Base-by-base conservation (phyloP, 2,888 invertebrate genomes). In the Tubiluchus corallicola region DNA sequence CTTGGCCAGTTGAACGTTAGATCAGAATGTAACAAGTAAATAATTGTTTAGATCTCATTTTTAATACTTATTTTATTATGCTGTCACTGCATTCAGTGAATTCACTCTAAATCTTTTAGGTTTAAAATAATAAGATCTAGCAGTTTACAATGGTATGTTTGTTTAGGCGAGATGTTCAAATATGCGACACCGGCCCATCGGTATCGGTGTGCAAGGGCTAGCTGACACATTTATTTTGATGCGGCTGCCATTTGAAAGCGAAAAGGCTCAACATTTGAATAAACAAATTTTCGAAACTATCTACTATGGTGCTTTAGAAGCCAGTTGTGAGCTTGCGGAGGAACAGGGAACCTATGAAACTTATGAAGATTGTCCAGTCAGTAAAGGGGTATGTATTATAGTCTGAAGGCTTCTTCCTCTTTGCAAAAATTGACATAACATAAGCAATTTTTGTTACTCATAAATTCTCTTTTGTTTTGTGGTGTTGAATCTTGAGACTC, bases 231-330 rank as follows among this genome's bases (percentile, higher is more conserved):
- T 96, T 63, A 81, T 96, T 49, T 66, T 92, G 40, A 79, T 96
- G 82, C 73, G 92, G 41, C 74, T 75, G 63, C 84, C 96, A 1
- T 98, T 90, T 62, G 94, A 92, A 58, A 83, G 85, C 58, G 74
- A 77, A 43, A 74, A 81, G 57, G 90, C 96, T 0, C 72, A 75
- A 47, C 68, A 77, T 53, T 68, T 98, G 17, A 99, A 99, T 66
- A 79, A 77, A 53, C 80, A 90, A 61, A 92, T 99, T 53, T 99
- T 98, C 65, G 96, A 98, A 70, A 94, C 94, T 0, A 77, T 98
- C 51, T 98, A 99, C 63, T 90, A 81, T 65, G 88, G 82, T n/a
- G 88, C 96, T 0, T 66, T 98, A 48, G 92, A 96, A 65, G 82
- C 90, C 0, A 92, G 90, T 61, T 88, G 85, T 65, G 92, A 96